Evolutionary conservation across 1,140 invertebrate species (phyloP).

Genomic region (Glossosoma conforme): DNA sequence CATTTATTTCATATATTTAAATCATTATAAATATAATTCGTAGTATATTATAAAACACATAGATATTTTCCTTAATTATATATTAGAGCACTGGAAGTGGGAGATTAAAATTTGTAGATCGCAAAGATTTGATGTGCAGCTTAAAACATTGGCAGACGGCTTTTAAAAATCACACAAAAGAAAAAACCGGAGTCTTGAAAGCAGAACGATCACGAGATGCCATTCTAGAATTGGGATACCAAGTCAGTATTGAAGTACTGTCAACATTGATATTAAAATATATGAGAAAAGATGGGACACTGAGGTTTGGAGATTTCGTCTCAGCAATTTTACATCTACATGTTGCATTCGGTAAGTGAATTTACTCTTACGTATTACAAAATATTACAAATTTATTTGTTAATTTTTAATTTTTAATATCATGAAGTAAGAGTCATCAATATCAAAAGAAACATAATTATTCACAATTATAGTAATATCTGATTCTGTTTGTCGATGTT

Average conservation of each 20-base stretch:
- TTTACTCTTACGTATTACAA: background rate
- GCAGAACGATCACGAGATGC: conserved; percentile 83
- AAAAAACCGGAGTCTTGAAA: conserved; percentile 84
- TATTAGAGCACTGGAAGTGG: conserved; percentile 71
- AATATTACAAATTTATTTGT: background rate
- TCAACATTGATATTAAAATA: conserved; percentile 79
- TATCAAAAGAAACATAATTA: background rate
- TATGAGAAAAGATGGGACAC: conserved; percentile 88
- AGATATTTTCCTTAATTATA: conserved; percentile 41
- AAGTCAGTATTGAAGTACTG: conserved; percentile 76
- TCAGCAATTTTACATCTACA: conserved; percentile 84
- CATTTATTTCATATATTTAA: no score
- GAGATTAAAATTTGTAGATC: conserved; percentile 77
- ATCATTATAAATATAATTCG: no score
- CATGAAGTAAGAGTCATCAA: background rate
- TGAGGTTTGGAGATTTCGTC: conserved; percentile 91
- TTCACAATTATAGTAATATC: background rate
- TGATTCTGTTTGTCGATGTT: background rate
- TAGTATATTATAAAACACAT: no score
- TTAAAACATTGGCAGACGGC: conserved; percentile 87
- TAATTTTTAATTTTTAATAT: background rate
- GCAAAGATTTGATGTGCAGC: conserved; percentile 89
- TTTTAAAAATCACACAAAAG: conserved; percentile 86
- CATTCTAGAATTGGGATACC: conserved; percentile 80
- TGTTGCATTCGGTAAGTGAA: conserved; percentile 77